Conservation (phyloP, 2,113 vertebrate species). For the Istiophorus platypterus region DNA sequence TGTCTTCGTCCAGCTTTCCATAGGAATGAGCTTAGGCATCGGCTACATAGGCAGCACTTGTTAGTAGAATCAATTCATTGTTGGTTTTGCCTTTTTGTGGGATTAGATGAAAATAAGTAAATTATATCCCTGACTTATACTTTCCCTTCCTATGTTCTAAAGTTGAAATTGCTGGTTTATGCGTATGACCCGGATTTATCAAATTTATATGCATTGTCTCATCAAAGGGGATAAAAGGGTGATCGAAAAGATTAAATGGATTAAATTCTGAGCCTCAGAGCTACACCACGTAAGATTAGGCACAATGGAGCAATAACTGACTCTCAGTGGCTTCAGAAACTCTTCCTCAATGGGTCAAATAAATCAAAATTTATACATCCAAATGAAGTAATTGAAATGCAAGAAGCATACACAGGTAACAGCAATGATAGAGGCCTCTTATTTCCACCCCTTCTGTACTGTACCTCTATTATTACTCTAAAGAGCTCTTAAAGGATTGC, state of each 20-base stretch:
- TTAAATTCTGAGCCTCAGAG: background rate
- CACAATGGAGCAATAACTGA: background rate
- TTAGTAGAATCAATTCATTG: background rate
- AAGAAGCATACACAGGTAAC: background rate
- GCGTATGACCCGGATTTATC: background rate
- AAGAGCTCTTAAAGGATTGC: conserved; percentile 5
- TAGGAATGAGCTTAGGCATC: no score
- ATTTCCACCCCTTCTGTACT: background rate
- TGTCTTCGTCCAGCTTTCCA: no score
- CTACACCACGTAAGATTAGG: background rate
- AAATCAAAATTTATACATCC: conserved; percentile 13
- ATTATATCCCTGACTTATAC: background rate
- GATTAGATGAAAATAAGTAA: background rate
- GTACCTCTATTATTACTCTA: conserved; percentile 9
- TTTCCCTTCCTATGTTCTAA: background rate
- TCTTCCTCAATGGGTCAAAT: background rate
- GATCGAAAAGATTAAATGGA: background rate
- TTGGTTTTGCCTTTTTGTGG: background rate
- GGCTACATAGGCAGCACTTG: no score
- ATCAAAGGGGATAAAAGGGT: background rate
- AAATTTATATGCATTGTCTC: background rate
- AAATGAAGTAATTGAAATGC: conserved; percentile 37
- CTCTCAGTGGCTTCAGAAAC: background rate
- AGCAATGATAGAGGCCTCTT: background rate
- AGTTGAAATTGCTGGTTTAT: background rate